These are phyloP conservation scores for Triops cancriformis DNA, from an alignment of 1,140 invertebrate species.

Conservation along the genomic window DNA sequence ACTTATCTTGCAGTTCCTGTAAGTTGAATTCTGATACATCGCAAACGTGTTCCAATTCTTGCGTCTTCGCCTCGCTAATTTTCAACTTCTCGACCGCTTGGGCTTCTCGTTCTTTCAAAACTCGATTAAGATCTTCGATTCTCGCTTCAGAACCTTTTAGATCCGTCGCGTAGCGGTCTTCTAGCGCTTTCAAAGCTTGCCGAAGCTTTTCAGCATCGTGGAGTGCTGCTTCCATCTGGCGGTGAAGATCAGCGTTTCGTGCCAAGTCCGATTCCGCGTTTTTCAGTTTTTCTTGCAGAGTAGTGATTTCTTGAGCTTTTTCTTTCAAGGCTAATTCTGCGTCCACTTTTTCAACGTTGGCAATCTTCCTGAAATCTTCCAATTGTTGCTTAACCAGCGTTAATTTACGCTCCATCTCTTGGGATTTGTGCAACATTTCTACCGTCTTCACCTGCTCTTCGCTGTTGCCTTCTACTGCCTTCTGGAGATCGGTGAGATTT, in stretches of 20 bases:
- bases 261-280: conserved; percentile 17
- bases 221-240: background rate
- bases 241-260: background rate
- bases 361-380: conserved; percentile 34
- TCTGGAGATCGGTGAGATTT: conserved; percentile 35
- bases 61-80: conserved; percentile 2
- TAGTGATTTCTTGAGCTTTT: conserved; percentile 16
- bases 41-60: background rate
- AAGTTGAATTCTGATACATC: background rate
- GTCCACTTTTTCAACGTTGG: conserved; percentile 30
- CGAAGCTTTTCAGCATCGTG: background rate
- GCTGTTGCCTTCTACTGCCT: conserved; percentile 36
- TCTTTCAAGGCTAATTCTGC: background rate
- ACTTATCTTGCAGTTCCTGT: background rate
- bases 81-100: conserved; percentile 41
- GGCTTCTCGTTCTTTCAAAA: conserved; percentile 42
- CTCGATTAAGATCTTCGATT: conserved; percentile 37
- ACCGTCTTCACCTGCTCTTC: conserved; percentile 34
- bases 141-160: conserved; percentile 37
- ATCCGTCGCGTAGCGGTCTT: background rate
- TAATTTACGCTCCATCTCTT: background rate
- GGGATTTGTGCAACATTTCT: conserved; percentile 20
- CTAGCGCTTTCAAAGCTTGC: background rate
- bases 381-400: conserved; percentile 37
- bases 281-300: background rate